Evolutionary conservation across 2,888 invertebrate genomes (phyloP).

Genomic region (Galeruca laticollis): DNA sequence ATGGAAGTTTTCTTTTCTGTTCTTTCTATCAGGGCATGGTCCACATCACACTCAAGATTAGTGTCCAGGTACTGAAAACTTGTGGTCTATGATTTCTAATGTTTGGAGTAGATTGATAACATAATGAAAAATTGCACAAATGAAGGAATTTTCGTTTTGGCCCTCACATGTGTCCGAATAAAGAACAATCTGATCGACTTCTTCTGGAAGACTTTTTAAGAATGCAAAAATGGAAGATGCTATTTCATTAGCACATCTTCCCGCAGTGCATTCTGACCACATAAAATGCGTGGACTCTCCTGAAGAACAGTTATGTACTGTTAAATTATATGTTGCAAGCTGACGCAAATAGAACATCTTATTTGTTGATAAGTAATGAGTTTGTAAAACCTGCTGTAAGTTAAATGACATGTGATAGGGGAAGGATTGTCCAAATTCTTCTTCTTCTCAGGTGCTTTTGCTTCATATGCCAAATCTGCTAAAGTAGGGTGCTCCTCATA

Average conservation of each 20-base stretch:
- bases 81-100: slow-evolving; percentile 43
- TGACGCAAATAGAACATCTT: no score
- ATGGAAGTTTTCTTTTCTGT: slow-evolving; percentile 44
- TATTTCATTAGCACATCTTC: slow-evolving; percentile 30
- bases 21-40: no score
- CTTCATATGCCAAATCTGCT: no score
- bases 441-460: no score
- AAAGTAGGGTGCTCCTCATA: slow-evolving; percentile 17
- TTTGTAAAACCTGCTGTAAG: not conserved
- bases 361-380: no score
- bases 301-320: not conserved
- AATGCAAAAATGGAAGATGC: no score
- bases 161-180: slow-evolving; percentile 35
- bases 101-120: slow-evolving; percentile 10
- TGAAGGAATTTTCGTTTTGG: slow-evolving; percentile 27
- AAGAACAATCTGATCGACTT: slow-evolving; percentile 13
- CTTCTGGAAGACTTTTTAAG: slow-evolving; percentile 20
- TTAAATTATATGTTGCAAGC: no score
- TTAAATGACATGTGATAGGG: slow-evolving; percentile 23
- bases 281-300: slow-evolving; percentile 30
- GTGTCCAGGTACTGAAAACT: slow-evolving; percentile 47
- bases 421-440: slow-evolving; percentile 24
- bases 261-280: slow-evolving; percentile 33
- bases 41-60: slow-evolving; percentile 11
- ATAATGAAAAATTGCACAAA: slow-evolving; percentile 30